Base-by-base conservation (phyloP, 2,113 vertebrate genomes). In the western clawed frog (Xenopus tropicalis) region DNA sequence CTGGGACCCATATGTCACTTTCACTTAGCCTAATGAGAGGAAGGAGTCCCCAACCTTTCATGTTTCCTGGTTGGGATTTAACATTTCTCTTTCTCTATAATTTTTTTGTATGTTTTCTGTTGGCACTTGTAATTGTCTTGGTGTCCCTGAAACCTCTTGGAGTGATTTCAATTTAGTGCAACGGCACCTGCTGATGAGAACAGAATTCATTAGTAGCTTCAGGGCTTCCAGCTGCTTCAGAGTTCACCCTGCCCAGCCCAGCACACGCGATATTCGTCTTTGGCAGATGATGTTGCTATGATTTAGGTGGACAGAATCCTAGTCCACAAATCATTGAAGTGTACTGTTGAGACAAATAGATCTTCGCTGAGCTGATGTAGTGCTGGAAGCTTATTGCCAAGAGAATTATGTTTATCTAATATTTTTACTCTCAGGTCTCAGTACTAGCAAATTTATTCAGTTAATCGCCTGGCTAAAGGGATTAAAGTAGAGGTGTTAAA, bases 81-180 rank as follows among this genome's bases (percentile, higher is more conserved):
- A 76, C 66, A 76, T 76, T 76, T 76, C 66, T 68, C 44, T 74
- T 68, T 74, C 57, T 74, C 37, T 69, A 56, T 76, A 61, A 56
- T 42, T 76, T 69, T 37, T 75, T 76, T 62, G 24, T 24, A 52
- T 62, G 66, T 48, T 76, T 76, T 76, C 66, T 69, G 73, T 62
- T 76, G 57, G 66, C 66, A 69, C 66, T 20, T 69, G 66, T 63
- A 69, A 76, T 76, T 76, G 73, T 76, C 66, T 69, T 69, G 66
- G 66, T 63, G 66, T 76, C 66, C 57, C 66, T 76, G 66, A 69
- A 76, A 76, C 58, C 73, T 76, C 66, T 76, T 76, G 73, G 66
- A 76, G 73, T 76, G 66, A 76, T 76, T 76, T 76, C 58, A 76
- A 56, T 69, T 76, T 76, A 76, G 73, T 76, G 73, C 66, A 42